Evolutionary conservation across 2,888 invertebrate genomes (phyloP).

Genomic region (Nematopogon swammerdamellus): DNA sequence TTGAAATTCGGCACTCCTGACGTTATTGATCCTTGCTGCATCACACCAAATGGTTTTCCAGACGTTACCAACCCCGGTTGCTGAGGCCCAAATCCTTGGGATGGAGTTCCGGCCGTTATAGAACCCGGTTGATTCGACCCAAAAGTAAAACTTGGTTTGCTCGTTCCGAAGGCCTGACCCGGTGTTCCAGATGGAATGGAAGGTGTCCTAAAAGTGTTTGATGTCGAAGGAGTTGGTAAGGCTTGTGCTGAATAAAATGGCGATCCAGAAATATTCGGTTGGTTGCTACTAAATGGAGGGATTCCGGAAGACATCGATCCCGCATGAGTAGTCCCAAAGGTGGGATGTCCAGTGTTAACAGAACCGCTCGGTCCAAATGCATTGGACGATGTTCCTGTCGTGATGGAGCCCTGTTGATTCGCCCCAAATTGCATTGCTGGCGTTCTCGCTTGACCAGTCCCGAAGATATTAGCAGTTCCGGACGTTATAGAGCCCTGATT

Average conservation of each 20-base stretch:
- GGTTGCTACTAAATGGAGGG: too few relatives aligned
- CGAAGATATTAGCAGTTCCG: background rate
- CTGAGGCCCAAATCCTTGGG: background rate
- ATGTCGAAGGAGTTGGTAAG: too few relatives aligned
- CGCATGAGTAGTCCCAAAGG: too few relatives aligned
- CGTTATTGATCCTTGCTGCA: constrained; percentile 11
- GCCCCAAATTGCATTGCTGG: constrained; percentile 5
- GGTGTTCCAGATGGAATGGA: background rate
- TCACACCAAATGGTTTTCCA: constrained; percentile 8
- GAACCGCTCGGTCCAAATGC: too few relatives aligned
- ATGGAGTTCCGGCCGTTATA: background rate
- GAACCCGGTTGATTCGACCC: constrained; percentile 3
- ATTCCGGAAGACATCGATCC: too few relatives aligned
- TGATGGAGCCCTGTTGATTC: constrained; percentile 7
- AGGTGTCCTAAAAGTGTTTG: background rate
- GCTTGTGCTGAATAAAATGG: too few relatives aligned
- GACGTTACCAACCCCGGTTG: constrained; percentile 3
- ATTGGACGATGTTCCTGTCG: constrained; percentile 5
- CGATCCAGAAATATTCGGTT: too few relatives aligned
- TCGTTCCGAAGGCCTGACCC: background rate
- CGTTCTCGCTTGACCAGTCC: background rate
- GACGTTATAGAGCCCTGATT: background rate
- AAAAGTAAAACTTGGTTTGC: constrained; percentile 3
- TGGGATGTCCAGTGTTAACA: too few relatives aligned
- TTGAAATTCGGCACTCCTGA: constrained; percentile 9